Base-by-base conservation (phyloP, 2,797 vertebrate species). In the Glyptemys insculpta region DNA sequence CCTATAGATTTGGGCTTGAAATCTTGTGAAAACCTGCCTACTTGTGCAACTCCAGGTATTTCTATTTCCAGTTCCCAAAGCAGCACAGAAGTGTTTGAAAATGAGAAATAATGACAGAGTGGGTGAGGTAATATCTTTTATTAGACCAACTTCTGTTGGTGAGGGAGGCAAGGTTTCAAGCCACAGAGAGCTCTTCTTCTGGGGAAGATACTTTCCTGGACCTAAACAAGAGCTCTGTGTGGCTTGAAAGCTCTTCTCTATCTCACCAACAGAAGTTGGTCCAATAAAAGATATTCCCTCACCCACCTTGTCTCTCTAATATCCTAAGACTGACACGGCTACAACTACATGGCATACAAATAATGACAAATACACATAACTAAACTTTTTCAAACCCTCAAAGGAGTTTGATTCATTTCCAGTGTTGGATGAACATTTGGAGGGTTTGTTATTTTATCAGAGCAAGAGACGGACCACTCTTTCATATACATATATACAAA, bases 361-460 rank as follows among this genome's bases (percentile, higher is more conserved):
- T 78, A 47, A 56, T 86, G 44, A 80, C 86, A 93, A 92, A 84
- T 23, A 37, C 7, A 15, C 18, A 31, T 54, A 87, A 84, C 4
- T 7, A n/a, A 92, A 72, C 15, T 92, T 85, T 72, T 94, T 90
- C 12, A 87, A 84, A 81, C 6, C 50, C 31, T 47, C 18, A 27
- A 84, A 97, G 93, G 65, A 25, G 5, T 88, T 83, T 25, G 25
- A 29, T 91, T 94, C 37, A 78, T 94, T 97, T 95, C 93, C 79
- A 80, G 0, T 1, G 79, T 50, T 54, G 93, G 68, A 86, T 78
- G 27, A 89, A n/a, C 91, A 11, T 27, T 56, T 83, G 34, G 23
- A 87, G 44, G 27, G 5, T 57, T 79, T 81, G 37, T 78, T 85
- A 88, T 87, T 94, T 81, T 10, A 37, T 65, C n/a, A 72, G 65